Conservation (phyloP, 2,113 vertebrate genomes). For the Psittacus erithacus region DNA sequence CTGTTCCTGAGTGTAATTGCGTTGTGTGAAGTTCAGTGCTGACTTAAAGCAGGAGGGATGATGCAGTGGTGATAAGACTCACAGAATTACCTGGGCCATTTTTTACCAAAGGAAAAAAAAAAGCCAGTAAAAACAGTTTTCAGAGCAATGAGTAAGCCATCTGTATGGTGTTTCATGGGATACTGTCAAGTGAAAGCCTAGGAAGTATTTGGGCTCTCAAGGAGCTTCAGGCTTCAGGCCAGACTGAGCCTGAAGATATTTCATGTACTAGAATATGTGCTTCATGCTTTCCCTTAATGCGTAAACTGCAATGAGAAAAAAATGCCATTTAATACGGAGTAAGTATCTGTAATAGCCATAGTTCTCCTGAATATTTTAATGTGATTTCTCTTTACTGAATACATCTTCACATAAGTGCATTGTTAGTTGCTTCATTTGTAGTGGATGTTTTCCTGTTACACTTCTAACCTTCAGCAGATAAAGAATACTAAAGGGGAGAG, state of each 20-base stretch:
- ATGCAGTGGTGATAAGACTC: not conserved
- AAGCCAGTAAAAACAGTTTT: not conserved
- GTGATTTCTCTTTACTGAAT: not conserved
- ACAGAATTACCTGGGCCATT: not conserved
- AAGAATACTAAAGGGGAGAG: not conserved
- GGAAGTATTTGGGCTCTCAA: not conserved
- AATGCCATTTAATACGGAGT: not conserved
- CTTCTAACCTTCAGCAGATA: not conserved
- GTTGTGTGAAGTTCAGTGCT: not conserved
- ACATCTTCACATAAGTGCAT: not conserved
- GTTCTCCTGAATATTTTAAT: not conserved
- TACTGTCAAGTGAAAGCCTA: not conserved
- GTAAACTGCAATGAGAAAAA: not conserved
- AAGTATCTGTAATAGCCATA: not conserved
- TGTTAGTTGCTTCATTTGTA: not conserved
- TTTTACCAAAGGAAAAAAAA: not conserved
- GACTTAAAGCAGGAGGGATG: not conserved
- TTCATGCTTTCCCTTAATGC: not conserved
- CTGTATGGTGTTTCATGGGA: not conserved
- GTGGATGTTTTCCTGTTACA: not conserved
- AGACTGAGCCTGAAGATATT: not conserved
- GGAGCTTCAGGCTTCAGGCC: not conserved
- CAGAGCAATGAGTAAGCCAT: not conserved
- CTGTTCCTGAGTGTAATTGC: not conserved
- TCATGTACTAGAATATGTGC: not conserved